Evolutionary conservation across 2,888 invertebrate species (phyloP).

Genomic region (Spilarctia lutea): DNA sequence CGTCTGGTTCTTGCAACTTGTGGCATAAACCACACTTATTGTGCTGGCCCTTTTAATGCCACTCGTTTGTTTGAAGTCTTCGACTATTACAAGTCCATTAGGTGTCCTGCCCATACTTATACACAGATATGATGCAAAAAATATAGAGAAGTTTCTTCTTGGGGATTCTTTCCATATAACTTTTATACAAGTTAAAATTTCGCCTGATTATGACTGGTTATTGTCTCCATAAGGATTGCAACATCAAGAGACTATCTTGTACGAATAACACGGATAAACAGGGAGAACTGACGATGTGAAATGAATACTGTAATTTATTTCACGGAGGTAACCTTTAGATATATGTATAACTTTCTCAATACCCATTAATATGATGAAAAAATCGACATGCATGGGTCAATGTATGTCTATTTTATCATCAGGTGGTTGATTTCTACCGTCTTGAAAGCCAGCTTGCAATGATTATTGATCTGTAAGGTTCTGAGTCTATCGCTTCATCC

Average conservation of each 20-base stretch:
- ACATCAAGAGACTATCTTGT: neutral
- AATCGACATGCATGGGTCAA: no score
- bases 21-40: slow-evolving; percentile 61
- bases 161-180: no score
- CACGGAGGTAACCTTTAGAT: neutral
- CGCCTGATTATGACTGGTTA: neutral
- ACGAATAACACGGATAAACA: neutral
- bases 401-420: neutral
- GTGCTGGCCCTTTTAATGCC: slow-evolving; percentile 83
- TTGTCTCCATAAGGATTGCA: neutral
- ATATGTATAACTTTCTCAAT: neutral
- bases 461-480: neutral
- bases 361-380: no score
- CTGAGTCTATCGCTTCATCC: neutral
- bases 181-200: neutral
- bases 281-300: neutral
- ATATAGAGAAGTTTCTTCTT: neutral
- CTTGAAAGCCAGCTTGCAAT: neutral
- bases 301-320: neutral
- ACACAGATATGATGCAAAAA: neutral
- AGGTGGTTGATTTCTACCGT: neutral
- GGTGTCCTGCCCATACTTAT: slow-evolving; percentile 76
- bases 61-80: slow-evolving; percentile 81
- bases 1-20: slow-evolving; percentile 41
- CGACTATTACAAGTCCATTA: slow-evolving; percentile 86